phyloP scores from a whole-genome alignment of 2,113 vertebrate genomes.

The Macaca mulatta region DNA sequence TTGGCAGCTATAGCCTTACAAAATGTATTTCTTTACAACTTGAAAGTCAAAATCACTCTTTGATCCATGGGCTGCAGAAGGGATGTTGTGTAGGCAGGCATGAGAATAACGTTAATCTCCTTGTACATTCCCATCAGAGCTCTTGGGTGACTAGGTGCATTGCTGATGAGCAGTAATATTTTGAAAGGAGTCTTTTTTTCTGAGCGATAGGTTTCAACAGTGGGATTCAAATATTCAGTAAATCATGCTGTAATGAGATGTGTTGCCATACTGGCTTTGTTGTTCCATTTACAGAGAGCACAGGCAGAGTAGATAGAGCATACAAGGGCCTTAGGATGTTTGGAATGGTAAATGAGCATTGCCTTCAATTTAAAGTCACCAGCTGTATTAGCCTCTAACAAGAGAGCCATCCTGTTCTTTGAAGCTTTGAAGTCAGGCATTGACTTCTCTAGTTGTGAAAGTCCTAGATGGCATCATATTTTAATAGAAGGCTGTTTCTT shows the following conservation, averaged over 20 bases:
- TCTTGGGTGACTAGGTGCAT: neutral
- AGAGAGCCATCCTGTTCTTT: neutral
- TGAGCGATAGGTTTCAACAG: neutral
- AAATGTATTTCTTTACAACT: neutral
- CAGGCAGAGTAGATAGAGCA: neutral
- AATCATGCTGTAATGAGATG: neutral
- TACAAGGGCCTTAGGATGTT: neutral
- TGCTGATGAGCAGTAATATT: neutral
- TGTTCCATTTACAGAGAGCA: neutral
- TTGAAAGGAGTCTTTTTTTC: neutral
- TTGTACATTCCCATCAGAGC: neutral
- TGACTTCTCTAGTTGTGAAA: neutral
- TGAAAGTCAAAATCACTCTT: neutral
- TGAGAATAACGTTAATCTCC: neutral
- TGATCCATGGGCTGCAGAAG: neutral
- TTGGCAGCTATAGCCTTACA: neutral
- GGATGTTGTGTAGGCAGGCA: neutral
- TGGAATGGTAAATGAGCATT: neutral
- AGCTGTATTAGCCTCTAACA: neutral
- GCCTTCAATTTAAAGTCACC: neutral
- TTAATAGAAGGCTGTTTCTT: neutral
- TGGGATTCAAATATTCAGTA: neutral
- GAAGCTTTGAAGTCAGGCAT: neutral
- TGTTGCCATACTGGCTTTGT: neutral
- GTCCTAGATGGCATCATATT: neutral